Base-by-base conservation (phyloP, 2,888 invertebrate species). In the Dolichopus griseipennis region DNA sequence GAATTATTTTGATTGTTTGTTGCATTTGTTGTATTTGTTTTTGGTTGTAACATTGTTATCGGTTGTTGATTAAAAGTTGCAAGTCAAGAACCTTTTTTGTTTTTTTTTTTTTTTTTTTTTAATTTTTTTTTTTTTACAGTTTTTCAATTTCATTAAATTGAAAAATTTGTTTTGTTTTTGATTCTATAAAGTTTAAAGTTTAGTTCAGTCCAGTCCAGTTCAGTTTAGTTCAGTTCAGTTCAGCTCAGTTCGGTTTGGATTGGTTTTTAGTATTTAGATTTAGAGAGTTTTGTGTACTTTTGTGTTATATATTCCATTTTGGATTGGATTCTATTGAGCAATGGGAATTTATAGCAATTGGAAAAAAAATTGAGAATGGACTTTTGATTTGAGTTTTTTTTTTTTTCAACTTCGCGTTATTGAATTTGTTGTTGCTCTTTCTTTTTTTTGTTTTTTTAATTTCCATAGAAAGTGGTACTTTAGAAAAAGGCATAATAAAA, bases 11-110 rank as follows among this genome's bases (percentile, higher is more conserved):
- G 9, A 52, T 12, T 52, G 9, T n/a, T n/a, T n/a, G n/a, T n/a
- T n/a, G n/a, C n/a, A n/a, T n/a, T n/a, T n/a, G n/a, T n/a, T n/a
- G n/a, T n/a, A n/a, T n/a, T n/a, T n/a, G n/a, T n/a, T n/a, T n/a
- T n/a, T n/a, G n/a, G n/a, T 52, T 52, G 52, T 18, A 52, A 52
- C 52, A 52, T 52, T 52, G 52, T 52, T 52, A 15, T 52, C 18
- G 52, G 52, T 18, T 18, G 52, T 52, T 52, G 52, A 52, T 52
- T 52, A 52, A 52, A 52, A 52, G 52, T 52, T 52, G 52, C 52
- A 52, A 52, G 52, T 52, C 52, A 52, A 52, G 52, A 52, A 52
- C 52, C n/a, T 52, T 52, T 52, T n/a, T 41, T 41, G 3, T 27
- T 27, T 27, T 27, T 27, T 27, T 27, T 27, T 41, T 41, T 41